Conservation (phyloP, 2,888 invertebrate species). For the Cataglyphis albicans region DNA sequence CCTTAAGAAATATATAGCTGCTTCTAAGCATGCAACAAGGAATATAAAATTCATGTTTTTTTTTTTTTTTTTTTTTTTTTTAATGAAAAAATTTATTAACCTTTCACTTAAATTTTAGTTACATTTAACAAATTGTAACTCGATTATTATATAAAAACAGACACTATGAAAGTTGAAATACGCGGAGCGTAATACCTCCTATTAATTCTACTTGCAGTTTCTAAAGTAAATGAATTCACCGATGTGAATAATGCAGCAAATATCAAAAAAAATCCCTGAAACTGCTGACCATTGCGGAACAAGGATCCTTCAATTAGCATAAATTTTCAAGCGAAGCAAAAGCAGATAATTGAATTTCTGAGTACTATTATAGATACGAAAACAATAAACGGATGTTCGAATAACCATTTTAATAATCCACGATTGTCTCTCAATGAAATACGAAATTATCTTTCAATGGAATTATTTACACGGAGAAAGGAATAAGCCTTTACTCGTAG, state of each 20-base stretch:
- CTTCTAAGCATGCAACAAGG: neutral
- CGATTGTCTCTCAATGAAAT: neutral
- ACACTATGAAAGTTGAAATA: constrained; percentile 3
- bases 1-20: too few relatives aligned
- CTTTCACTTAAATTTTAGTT: neutral
- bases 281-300: constrained; percentile 31
- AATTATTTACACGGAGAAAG: constrained; percentile 7
- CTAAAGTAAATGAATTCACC: constrained; percentile 38
- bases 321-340: constrained; percentile 20
- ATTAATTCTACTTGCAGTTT: constrained; percentile 34
- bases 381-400: neutral
- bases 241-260: constrained; percentile 22
- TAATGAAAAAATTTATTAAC: neutral
- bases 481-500: neutral
- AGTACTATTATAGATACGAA: neutral
- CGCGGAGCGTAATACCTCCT: neutral
- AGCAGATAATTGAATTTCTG: constrained; percentile 20
- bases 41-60: neutral
- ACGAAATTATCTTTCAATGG: neutral
- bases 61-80: neutral
- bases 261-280: constrained; percentile 23
- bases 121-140: neutral
- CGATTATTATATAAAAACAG: constrained; percentile 1
- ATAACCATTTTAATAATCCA: neutral
- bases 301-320: constrained; percentile 34